Evolutionary conservation across 2,888 invertebrate genomes (phyloP).

Genomic region (Epistrophe eligans): DNA sequence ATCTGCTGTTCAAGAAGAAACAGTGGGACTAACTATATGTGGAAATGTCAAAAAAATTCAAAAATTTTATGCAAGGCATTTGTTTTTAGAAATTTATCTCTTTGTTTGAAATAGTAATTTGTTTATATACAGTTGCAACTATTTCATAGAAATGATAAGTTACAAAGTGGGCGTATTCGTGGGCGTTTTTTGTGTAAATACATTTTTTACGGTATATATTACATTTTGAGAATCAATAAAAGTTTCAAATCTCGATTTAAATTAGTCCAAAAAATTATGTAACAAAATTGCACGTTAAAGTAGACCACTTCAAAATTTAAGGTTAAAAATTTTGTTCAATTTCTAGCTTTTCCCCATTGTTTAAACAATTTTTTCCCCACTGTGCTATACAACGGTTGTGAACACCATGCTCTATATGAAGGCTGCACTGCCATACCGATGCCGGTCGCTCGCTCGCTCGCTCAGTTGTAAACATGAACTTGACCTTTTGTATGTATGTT

Average conservation of each 20-base stretch:
- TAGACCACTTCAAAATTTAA: background rate
- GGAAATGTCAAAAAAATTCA: background rate
- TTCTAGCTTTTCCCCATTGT: background rate
- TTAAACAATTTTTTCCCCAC: background rate
- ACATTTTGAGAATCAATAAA: no score
- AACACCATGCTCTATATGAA: slow-evolving; percentile 49
- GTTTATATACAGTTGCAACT: no score
- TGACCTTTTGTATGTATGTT: slow-evolving; percentile 42
- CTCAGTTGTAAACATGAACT: slow-evolving; percentile 58
- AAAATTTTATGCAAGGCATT: background rate
- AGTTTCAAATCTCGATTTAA: no score
- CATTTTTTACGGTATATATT: no score
- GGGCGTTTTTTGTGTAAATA: background rate
- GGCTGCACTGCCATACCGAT: slow-evolving; percentile 32
- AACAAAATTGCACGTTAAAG: background rate
- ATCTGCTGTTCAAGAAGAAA: background rate
- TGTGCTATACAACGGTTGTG: slow-evolving; percentile 2
- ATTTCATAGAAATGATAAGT: background rate
- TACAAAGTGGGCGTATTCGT: background rate
- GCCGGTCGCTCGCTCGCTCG: background rate
- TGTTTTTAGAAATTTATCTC: no score
- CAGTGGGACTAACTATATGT: background rate
- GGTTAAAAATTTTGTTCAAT: background rate
- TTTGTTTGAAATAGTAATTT: no score
- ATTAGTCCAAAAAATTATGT: no score